Evolutionary conservation across 2,113 vertebrate species (phyloP), one percentile per base, ranked within the genome.

Genomic region (Mystacornis crossleyi): DNA sequence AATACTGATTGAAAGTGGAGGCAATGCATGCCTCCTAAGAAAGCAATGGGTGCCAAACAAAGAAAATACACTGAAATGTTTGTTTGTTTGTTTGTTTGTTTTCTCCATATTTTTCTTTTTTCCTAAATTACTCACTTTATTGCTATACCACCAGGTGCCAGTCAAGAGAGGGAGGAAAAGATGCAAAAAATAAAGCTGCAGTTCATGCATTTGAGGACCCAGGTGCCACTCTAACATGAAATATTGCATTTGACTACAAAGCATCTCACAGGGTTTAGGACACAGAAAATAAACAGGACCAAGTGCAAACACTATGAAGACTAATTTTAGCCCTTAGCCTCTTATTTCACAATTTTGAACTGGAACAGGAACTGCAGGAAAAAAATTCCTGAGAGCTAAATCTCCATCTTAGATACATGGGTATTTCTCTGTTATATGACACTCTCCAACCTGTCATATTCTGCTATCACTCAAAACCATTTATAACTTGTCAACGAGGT

Each of bases 401-500:
- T 53, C 40, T 73, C 87, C 12, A 9, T 40, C 51, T 74, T 29
- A 2, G 28, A 78, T 84, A 60, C 29, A 6, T 19, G 64, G 85
- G 64, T 87, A 91, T 92, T 94, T 96, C 66, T 71, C 51, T 70
- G 67, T 83, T 89, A 83, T 18, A 55, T 23, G 81, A 93, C 34
- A 81, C 78, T 77, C 60, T 77, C 57, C 65, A 90, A 91, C 58
- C 82, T 95, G 89, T 85, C 93, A 89, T 79, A 71, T 90, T 82
- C 73, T 75, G 15, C 33, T 62, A 48, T 74, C 75, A 72, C 69
- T 88, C 86, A 94, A 83, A 87, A 85, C 58, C 58, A 58, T 58
- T 95, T 74, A 57, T 69, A 90, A 64, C 73, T 75, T 89, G 64
- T 94, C 94, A 97, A 87, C 73, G 95, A 90, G 79, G 85, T 89